Evolutionary conservation across 2,888 invertebrate genomes (phyloP), one percentile per base, ranked within the genome.

Genomic region (Thymelicus sylvestris): DNA sequence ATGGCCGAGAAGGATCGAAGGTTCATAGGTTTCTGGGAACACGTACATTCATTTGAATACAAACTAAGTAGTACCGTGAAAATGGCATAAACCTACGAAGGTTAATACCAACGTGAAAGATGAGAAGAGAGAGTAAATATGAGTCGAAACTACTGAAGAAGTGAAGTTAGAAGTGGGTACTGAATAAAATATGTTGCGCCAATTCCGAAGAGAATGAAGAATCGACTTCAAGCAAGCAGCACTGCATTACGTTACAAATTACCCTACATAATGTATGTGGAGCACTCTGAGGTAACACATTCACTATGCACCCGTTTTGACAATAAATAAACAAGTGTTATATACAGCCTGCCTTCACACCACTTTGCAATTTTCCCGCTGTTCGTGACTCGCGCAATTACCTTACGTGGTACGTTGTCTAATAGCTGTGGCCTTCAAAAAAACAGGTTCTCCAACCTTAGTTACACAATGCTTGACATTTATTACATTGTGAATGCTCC

Each of bases 401-500:
- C 65, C 52, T 65, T 31, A 47, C 59, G 41, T 61, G 50, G 38
- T 52, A 55, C 52, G 41, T 39, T 62, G 66, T 66, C 61, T 71
- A 66, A 71, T 66, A 47, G 61, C 44, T 66, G n/a, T 15, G 66
- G 13, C 71, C 66, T 61, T 66, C 38, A 63, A 61, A 66, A 48
- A 41, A 38, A 13, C 10, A 12, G 7, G 44, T 4, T 13, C 15
- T 10, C 48, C 15, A 13, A 67, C 24, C 55, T 12, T 24, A 55
- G 65, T 24, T 44, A 60, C 50, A 61, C 19, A 60, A 61, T 60
- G 50, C 65, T 52, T 66, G 71, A 66, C 74, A 76, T 74, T 75
- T 73, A 73, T 74, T 73, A 71, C 65, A 60, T 64, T 71, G 67
- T 71, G 75, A 76, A 76, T 75, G 73, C 73, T 75, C 72, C 50